Evolutionary conservation across 2,113 vertebrate genomes (phyloP).

Genomic region (Brachyistius frenatus): DNA sequence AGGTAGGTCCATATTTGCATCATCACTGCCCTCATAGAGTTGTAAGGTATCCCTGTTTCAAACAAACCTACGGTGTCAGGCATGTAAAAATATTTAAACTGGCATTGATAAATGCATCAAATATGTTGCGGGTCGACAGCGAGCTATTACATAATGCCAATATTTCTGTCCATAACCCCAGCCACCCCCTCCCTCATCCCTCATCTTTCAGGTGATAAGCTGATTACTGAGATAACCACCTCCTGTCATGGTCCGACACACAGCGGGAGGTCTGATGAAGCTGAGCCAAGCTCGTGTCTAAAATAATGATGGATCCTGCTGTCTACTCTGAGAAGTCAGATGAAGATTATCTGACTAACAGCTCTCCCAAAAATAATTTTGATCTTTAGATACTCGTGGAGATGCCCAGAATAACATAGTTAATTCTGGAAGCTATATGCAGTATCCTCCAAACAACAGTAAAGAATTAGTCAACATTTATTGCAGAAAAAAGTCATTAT

Average conservation of each 20-base stretch:
- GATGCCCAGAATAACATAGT: not conserved
- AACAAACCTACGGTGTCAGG: not conserved
- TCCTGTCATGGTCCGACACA: conserved; percentile 29
- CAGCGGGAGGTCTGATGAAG: conserved; percentile 47
- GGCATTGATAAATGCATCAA: not conserved
- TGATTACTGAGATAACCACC: conserved; percentile 55
- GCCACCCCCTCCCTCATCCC: not conserved
- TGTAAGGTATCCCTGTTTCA: not conserved
- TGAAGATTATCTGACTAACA: conserved; percentile 25
- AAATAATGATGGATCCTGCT: conserved; percentile 35
- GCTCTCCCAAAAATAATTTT: conserved; percentile 20
- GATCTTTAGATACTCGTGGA: not conserved
- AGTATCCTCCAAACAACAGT: not conserved
- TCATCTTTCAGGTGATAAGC: conserved; percentile 65
- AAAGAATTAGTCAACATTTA: not conserved
- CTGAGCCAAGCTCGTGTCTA: conserved; percentile 21
- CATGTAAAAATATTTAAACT: not conserved
- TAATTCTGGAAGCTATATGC: not conserved
- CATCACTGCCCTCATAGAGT: no score
- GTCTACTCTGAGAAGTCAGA: not conserved
- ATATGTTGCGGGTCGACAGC: not conserved
- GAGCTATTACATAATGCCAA: conserved; percentile 39
- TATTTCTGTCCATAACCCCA: not conserved
- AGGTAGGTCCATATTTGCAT: no score
- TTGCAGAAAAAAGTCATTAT: not conserved